A percentile compares a stretch with the other conserved stretches of the same genome.
phyloP scores from a whole-genome alignment of 2,888 invertebrate species.

The Polydrusus tereticollis region DNA sequence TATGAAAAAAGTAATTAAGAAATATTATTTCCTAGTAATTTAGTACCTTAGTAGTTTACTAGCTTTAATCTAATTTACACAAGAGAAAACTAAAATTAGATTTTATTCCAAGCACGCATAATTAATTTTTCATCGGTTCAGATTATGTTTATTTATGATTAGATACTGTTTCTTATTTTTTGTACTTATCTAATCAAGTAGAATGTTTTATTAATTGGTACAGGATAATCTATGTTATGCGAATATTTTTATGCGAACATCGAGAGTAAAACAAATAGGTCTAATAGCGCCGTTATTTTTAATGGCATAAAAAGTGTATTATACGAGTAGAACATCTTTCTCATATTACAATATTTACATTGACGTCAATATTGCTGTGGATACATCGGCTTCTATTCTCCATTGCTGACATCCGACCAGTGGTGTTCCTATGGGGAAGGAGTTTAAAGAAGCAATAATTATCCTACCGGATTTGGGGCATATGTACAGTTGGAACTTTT shows the following conservation, averaged over 20 bases:
- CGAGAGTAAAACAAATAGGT: conserved; percentile 12
- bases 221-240: conserved; percentile 16
- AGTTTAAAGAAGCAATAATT: no score
- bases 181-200: conserved; percentile 14
- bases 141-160: conserved; percentile 14
- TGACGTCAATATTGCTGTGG: not conserved
- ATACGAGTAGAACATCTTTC: not conserved
- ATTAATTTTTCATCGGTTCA: conserved; percentile 18
- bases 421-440: no score
- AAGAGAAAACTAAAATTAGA: conserved; percentile 2
- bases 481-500: no score
- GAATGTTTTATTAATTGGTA: conserved; percentile 21
- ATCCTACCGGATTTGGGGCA: no score
- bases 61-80: not conserved
- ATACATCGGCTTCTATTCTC: not conserved
- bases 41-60: not conserved
- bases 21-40: not conserved
- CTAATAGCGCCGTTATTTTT: conserved; percentile 20
- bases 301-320: conserved; percentile 7
- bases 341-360: conserved; percentile 16
- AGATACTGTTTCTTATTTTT: conserved; percentile 20
- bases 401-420: no score
- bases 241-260: conserved; percentile 4
- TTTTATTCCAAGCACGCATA: conserved; percentile 6
- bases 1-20: no score